Evolutionary conservation across 2,888 invertebrate species (phyloP).

Genomic region (Apamea monoglypha): DNA sequence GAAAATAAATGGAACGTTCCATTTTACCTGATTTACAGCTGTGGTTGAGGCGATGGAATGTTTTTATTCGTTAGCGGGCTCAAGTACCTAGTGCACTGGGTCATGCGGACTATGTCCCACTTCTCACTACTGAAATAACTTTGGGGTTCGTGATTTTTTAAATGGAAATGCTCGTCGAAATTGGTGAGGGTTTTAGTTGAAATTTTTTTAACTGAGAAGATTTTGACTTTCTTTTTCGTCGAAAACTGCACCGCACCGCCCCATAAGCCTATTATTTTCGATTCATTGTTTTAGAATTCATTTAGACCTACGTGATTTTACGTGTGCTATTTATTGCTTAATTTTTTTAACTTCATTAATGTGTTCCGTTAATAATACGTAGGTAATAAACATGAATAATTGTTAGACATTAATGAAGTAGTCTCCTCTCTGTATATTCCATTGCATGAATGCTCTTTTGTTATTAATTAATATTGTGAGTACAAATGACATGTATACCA

Average conservation of each 20-base stretch:
- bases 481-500: conserved; percentile 3
- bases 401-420: too few species aligned
- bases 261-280: not conserved
- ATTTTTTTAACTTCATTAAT: not conserved
- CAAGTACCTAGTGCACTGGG: conserved; percentile 72
- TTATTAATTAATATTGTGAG: not conserved
- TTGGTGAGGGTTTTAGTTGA: not conserved
- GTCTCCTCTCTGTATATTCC: not conserved
- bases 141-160: conserved; percentile 51
- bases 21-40: conserved; percentile 66
- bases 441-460: not conserved
- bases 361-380: not conserved
- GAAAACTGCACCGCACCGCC: not conserved
- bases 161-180: conserved; percentile 28
- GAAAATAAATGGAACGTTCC: conserved; percentile 32
- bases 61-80: conserved; percentile 75
- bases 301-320: too few species aligned
- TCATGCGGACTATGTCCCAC: conserved; percentile 72
- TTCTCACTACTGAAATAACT: conserved; percentile 76
- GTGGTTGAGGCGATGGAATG: conserved; percentile 68
- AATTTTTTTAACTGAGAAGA: not conserved
- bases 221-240: not conserved
- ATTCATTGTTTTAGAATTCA: not conserved
- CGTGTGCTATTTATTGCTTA: not conserved
- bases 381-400: not conserved